These are phyloP conservation scores for Diglossa cyanea DNA, from an alignment of 2,797 vertebrate genomes.

Conservation along the genomic window DNA sequence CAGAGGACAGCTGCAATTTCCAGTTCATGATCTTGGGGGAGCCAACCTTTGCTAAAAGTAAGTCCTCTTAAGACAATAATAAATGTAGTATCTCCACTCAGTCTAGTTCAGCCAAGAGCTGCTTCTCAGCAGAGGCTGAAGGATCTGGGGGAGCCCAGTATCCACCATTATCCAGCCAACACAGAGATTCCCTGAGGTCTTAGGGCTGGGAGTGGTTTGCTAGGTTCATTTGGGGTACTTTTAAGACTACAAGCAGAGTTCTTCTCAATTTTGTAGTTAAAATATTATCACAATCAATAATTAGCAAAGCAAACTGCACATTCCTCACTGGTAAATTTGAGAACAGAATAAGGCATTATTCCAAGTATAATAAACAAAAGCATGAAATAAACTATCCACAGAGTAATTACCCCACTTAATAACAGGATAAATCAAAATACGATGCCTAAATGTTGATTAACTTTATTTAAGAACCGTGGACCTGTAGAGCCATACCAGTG, in stretches of 20 bases:
- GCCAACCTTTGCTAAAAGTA: not conserved
- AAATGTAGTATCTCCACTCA: not conserved
- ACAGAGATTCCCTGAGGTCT: not conserved
- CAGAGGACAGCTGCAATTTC: slow-evolving; percentile 2
- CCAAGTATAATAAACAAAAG: not conserved
- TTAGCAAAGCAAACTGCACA: not conserved
- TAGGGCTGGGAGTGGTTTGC: accelerated
- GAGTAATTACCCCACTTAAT: not conserved
- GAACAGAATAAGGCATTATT: not conserved
- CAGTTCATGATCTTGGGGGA: not conserved
- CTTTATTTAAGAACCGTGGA: slow-evolving; percentile 10
- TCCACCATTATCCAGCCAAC: not conserved
- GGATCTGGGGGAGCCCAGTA: not conserved
- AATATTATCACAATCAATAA: not conserved
- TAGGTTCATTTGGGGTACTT: not conserved
- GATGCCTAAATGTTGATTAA: not conserved
- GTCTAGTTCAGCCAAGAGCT: not conserved
- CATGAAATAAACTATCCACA: not conserved
- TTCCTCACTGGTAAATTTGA: not conserved
- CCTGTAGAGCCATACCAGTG: slow-evolving; percentile 1
- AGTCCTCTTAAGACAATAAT: not conserved
- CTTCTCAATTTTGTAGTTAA: not conserved
- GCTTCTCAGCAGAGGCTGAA: not conserved
- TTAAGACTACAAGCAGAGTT: not conserved
- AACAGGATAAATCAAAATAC: not conserved